Evolutionary conservation across 2,888 invertebrate species (phyloP), one percentile per base, ranked within the genome.

Genomic region (Parasteatoda lunata): DNA sequence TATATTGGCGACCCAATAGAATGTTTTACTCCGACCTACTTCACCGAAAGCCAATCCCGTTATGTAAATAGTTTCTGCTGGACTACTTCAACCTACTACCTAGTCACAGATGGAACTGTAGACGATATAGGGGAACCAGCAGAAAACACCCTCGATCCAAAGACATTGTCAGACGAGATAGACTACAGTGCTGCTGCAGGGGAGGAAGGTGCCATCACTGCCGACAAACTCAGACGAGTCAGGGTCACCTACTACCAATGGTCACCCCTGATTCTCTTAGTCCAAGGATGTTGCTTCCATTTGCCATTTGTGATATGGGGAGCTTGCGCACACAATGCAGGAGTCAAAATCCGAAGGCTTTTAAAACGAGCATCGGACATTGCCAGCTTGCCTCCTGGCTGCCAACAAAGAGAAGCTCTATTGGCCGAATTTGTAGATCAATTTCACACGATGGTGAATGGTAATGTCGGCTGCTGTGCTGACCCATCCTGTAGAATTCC

Each of bases 1-100:
- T 93, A 93, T 89, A 92, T 92, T 68, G 93, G 93, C 8, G 91
- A 92, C 88, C 92, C 92, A 9, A 93, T 93, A 71, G 92, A 93
- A 89, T 93, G 93, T 89, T 93, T 91, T 89, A 91, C 91, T n/a
- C 91, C 91, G 13, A 91, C 91, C 47, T 91, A 91, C 84, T 91
- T 91, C 89, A 91, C 91, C 65, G 91, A 91, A 89, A 89, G 91
- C 68, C 90, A 92, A 89, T 90, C 91, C 15, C 89, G 91, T 49
- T 91, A 91, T 79, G 91, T 91, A 48, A 91, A 91, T 84, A 90
- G 90, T n/a, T 91, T 90, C 89, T 92, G 92, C 89, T 92, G 92
- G 92, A 92, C 92, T 11, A 90, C 91, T 9, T 91, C 91, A 89
- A 92, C 92, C 7, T 92, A 91, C 88, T 92, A 91, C 88, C 89